Evolutionary conservation across 2,888 invertebrate genomes (phyloP), one percentile per base, ranked within the genome.

Genomic region (Mesochorus sp.): DNA sequence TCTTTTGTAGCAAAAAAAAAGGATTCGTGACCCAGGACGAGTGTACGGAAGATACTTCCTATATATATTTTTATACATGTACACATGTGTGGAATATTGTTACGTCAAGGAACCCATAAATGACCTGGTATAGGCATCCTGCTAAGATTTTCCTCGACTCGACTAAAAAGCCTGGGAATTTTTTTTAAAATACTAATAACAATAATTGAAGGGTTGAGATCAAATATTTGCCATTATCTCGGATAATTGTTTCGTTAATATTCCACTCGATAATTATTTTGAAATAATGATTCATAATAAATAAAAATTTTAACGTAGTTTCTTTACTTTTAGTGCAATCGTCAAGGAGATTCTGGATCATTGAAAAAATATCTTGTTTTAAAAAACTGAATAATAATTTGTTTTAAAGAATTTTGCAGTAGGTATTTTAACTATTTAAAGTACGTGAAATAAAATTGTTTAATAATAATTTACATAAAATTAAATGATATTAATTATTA

Each of bases 21-120:
- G 73, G 74, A 62, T 51, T 68, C 73, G 78, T 66, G 64, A 78
- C 57, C 73, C 68, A 26, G 67, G 61, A 53, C 64, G 59, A 59
- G 17, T 61, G n/a, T 55, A 37, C 34, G 53, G n/a, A 72, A 67
- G 59, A 70, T 44, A 61, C 66, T 66, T 66, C 47, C 51, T 34
- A 39, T 21, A 49, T 37, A n/a, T 17, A 19, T n/a, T n/a, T n/a
- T n/a, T n/a, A n/a, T n/a, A n/a, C 47, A 17, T 61, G 12, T 31
- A 68, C 19, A 71, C 21, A 12, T 10, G 53, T 14, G 19, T 34
- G 17, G 21, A 21, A 51, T 62, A 34, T 21, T 57, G 57, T 59
- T 31, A 42, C 53, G 42, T 55, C 19, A 19, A 67, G 42, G 24
- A 57, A 28, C 44, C 44, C 3, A 71, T 8, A 67, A 74, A 61